A percentile compares a stretch with the other conserved stretches of the same genome.
Evolutionary conservation across 2,888 invertebrate genomes (phyloP).

Genomic region (Rhogogaster chlorosoma): DNA sequence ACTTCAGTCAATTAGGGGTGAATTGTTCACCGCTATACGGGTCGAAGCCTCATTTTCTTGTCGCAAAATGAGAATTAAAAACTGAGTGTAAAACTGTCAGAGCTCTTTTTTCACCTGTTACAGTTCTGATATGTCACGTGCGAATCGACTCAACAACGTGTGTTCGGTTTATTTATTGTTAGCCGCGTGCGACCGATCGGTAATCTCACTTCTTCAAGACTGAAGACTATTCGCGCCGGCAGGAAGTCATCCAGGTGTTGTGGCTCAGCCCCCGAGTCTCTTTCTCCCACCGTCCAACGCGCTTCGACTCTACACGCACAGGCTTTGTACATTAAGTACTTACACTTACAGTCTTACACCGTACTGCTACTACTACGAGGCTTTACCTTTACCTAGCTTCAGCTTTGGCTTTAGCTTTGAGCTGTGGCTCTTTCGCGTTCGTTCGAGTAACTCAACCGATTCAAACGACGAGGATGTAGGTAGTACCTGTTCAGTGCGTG

Average conservation of each 20-base stretch:
- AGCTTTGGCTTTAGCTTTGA: background rate
- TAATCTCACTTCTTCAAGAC: slow-evolving; percentile 67
- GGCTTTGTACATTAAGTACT: background rate
- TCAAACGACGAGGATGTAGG: background rate
- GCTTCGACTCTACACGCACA: background rate
- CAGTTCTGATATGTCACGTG: background rate
- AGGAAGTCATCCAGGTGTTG: slow-evolving; percentile 73
- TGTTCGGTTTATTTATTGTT: background rate
- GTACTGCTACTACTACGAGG: background rate
- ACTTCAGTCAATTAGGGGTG: background rate
- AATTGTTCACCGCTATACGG: slow-evolving; percentile 26
- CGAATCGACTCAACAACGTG: background rate
- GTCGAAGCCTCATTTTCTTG: slow-evolving; percentile 15
- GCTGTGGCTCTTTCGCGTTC: background rate
- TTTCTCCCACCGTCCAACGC: slow-evolving; percentile 32
- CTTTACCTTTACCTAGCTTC: background rate
- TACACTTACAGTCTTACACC: slow-evolving; percentile 7
- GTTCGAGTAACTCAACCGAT: slow-evolving; percentile 18
- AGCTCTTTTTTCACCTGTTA: background rate
- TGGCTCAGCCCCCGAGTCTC: slow-evolving; percentile 59
- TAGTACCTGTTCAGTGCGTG: background rate
- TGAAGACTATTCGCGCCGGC: slow-evolving; percentile 67
- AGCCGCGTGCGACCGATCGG: slow-evolving; percentile 58
- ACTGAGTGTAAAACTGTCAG: background rate
- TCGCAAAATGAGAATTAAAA: background rate